phyloP scores from a whole-genome alignment of 2,797 vertebrate genomes.

The Catharus ustulatus region DNA sequence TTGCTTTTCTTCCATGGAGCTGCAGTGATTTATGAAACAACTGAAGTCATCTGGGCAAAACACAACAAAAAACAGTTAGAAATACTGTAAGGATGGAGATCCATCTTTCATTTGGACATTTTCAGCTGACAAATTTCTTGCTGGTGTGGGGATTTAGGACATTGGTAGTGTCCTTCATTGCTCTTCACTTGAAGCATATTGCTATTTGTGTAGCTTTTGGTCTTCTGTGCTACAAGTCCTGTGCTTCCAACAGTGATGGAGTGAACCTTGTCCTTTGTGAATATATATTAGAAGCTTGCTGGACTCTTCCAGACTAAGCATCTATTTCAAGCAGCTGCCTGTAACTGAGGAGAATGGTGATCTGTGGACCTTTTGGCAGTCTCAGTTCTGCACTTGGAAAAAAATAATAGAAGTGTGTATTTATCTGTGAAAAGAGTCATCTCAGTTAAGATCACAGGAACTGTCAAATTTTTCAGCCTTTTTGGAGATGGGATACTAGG shows the following conservation, averaged over 20 bases:
- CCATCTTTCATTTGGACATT: constrained; percentile 51
- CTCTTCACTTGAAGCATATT: constrained; percentile 38
- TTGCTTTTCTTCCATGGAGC: constrained; percentile 1
- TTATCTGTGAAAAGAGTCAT: constrained; percentile 6
- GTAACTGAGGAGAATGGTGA: neutral
- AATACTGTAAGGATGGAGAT: neutral
- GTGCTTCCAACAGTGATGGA: neutral
- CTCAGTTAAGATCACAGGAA: neutral
- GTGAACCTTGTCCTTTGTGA: neutral
- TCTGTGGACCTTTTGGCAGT: neutral
- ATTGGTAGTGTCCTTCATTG: constrained; percentile 33
- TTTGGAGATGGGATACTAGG: neutral
- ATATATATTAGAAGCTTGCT: neutral
- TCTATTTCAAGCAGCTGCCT: constrained; percentile 27
- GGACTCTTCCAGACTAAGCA: neutral
- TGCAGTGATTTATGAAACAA: constrained; percentile 55
- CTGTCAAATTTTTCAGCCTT: neutral
- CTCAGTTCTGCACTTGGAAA: neutral
- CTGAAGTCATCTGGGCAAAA: constrained; percentile 42
- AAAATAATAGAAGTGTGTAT: neutral
- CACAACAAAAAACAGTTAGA: neutral
- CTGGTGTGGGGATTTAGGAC: constrained; percentile 30
- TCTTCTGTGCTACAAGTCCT: neutral
- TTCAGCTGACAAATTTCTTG: constrained; percentile 32
- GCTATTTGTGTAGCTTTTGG: constrained; percentile 34